Base-by-base conservation (phyloP, 2,113 vertebrate species). In the Talpa occidentalis region DNA sequence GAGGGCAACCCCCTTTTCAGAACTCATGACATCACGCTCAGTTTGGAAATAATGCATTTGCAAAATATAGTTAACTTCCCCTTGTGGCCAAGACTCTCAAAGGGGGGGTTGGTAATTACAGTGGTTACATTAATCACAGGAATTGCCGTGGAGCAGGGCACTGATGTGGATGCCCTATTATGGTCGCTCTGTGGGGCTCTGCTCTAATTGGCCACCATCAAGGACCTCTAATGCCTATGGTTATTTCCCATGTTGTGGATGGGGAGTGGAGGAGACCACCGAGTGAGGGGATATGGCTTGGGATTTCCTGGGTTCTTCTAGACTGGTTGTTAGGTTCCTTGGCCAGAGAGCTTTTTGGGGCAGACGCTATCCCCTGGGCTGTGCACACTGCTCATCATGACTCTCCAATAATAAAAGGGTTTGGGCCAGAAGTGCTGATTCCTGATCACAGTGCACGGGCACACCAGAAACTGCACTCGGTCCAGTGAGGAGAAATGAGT, bases 131-230 rank as follows among this genome's bases (percentile, higher is more conserved):
- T 79, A 62, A 92, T 40, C 80, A 37, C 67, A 42, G 83, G 47
- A 37, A 9, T 17, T 47, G 60, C 54, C 9, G 11, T 35, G 37
- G 69, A 79, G 49, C 26, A 73, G 59, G 47, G 12, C 11, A 4
- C 0, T 15, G 26, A 32, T 6, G 7, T 26, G n/a, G 54, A 10
- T 5, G 22, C 12, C 12, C 30, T 3, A 0, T 35, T 40, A 67
- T 30, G 67, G 40, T 5, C 44, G 28, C 80, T 87, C 69, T 9
- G 42, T 32, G 66, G 60, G 74, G 40, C 15, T 42, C 66, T 32
- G 40, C 8, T 30, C 59, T 76, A 42, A 70, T 7, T 30, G 85
- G 44, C 86, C 72, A 73, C 73, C 49, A 47, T 5, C 52, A 47
- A 37, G 60, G 49, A 15, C 30, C n/a, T 37, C 87, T 74, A 10